phyloP scores from a whole-genome alignment of 1,140 invertebrate genomes.

The Cydia fagiglandana region DNA sequence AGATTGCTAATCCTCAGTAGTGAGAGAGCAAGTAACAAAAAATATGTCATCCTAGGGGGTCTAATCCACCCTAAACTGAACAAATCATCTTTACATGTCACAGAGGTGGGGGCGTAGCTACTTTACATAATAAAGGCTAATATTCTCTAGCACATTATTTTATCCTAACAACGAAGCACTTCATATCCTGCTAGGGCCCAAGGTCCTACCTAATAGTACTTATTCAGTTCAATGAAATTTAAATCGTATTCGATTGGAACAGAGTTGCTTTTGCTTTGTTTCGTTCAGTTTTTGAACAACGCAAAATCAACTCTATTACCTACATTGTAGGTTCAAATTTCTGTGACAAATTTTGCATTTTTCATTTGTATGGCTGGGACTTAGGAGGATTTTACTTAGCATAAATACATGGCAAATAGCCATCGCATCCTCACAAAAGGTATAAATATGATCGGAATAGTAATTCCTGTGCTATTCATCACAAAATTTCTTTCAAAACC shows the following conservation, averaged over 20 bases:
- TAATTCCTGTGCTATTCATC: background rate
- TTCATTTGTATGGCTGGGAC: too few species aligned
- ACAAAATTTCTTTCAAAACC: background rate
- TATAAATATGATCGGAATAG: slow-evolving; percentile 9
- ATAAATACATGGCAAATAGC: slow-evolving; percentile 13
- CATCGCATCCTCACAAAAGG: slow-evolving; percentile 8
- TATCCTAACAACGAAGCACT: slow-evolving; percentile 11
- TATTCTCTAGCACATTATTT: slow-evolving; percentile 7
- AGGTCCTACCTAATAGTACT: too few species aligned
- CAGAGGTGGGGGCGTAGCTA: background rate
- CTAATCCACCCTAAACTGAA: background rate
- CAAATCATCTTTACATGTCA: background rate
- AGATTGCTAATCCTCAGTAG: too few species aligned
- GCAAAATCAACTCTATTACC: too few species aligned
- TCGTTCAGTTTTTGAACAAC: too few species aligned
- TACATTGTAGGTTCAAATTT: too few species aligned
- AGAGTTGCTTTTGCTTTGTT: too few species aligned
- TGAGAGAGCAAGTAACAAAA: background rate
- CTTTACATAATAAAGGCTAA: background rate
- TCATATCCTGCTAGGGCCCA: too few species aligned
- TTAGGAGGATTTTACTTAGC: too few species aligned
- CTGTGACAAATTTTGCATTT: too few species aligned
- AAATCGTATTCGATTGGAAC: too few species aligned
- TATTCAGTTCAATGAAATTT: too few species aligned
- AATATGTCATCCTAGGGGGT: background rate